A percentile compares a stretch with the other conserved stretches of the same genome.
phyloP scores from a whole-genome alignment of 2,113 vertebrate genomes.

The Xenopus borealis region DNA sequence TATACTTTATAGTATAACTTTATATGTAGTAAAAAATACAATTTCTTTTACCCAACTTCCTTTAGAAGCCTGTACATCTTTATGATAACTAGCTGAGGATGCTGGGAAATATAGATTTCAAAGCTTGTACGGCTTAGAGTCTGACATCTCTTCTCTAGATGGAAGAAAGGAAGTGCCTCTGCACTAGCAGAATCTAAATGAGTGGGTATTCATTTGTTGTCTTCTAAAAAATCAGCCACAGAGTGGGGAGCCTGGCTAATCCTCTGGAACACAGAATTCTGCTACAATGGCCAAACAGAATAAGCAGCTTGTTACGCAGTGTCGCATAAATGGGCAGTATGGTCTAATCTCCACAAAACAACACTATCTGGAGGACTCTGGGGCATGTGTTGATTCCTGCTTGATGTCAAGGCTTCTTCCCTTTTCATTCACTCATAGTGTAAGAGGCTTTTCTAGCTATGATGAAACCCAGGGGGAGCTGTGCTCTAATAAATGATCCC shows the following conservation, averaged over 20 bases:
- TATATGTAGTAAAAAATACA: no score
- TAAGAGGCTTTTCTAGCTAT: neutral
- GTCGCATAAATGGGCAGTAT: neutral
- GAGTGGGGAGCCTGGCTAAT: neutral
- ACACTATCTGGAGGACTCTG: neutral
- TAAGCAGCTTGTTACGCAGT: neutral
- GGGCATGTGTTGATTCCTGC: neutral
- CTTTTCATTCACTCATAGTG: conserved; percentile 6
- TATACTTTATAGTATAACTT: no score
- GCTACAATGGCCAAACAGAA: neutral
- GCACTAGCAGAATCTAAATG: no score
- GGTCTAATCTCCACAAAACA: neutral
- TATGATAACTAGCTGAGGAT: no score
- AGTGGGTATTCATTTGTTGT: no score
- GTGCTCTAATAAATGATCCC: conserved; percentile 25
- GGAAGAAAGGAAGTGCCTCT: no score
- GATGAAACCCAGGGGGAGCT: conserved; percentile 30
- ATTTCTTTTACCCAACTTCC: no score
- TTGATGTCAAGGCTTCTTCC: neutral
- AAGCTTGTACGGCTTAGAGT: no score
- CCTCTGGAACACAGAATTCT: neutral
- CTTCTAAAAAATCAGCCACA: no score
- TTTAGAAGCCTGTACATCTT: no score
- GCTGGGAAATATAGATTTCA: no score
- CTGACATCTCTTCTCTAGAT: no score